A percentile compares a stretch with the other conserved stretches of the same genome.
These are phyloP conservation scores for Elysia crispata DNA, from an alignment of 2,888 invertebrate species.

Conservation along the genomic window DNA sequence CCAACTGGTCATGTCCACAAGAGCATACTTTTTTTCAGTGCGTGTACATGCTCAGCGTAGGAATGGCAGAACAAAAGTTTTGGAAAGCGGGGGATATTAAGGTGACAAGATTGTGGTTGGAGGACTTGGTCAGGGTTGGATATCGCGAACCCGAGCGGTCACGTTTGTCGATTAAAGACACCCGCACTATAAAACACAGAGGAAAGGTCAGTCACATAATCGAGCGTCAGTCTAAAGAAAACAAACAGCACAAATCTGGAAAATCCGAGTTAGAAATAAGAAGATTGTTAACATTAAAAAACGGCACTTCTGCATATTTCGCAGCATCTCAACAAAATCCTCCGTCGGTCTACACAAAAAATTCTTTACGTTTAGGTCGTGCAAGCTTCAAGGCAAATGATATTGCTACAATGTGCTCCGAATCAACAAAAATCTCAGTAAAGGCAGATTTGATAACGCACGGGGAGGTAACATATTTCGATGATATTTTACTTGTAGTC, in stretches of 20 bases:
- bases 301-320: not conserved
- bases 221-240: no score
- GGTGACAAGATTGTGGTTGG: slow-evolving; percentile 27
- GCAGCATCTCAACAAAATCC: slow-evolving; percentile 3
- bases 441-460: not conserved
- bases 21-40: slow-evolving; percentile 54
- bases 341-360: not conserved
- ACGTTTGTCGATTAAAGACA: not conserved
- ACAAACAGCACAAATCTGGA: no score
- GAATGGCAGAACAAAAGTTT: slow-evolving; percentile 53
- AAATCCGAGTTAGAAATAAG: no score
- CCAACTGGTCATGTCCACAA: slow-evolving; percentile 56
- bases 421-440: not conserved
- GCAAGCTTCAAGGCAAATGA: not conserved
- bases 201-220: no score
- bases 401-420: not conserved
- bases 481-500: slow-evolving; percentile 24
- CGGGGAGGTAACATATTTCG: not conserved
- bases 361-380: not conserved
- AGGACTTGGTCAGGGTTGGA: slow-evolving; percentile 28
- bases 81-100: slow-evolving; percentile 48
- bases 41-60: slow-evolving; percentile 49
- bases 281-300: no score
- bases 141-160: slow-evolving; percentile 28
- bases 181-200: no score